These are phyloP conservation scores for Apolygus lucorum DNA, from an alignment of 1,140 invertebrate genomes.

Conservation along the genomic window DNA sequence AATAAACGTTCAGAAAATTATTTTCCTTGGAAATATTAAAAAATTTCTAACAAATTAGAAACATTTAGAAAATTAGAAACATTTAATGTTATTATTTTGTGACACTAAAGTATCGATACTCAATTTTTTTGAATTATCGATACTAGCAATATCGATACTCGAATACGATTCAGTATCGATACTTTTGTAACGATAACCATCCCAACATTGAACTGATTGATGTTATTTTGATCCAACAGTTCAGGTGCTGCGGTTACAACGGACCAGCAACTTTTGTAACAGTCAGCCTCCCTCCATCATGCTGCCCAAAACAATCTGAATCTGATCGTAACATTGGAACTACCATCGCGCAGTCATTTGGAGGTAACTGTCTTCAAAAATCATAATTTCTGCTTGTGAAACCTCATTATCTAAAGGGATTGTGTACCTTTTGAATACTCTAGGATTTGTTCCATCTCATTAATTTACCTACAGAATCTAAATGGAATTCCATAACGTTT, in stretches of 20 bases:
- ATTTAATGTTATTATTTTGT: no score
- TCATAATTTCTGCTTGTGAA: neutral
- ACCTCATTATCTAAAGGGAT: neutral
- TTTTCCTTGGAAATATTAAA: no score
- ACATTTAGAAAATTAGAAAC: neutral
- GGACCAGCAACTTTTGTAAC: neutral
- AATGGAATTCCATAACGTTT: neutral
- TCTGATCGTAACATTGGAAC: no score
- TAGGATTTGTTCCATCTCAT: neutral
- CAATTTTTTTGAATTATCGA: neutral
- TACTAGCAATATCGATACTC: neutral
- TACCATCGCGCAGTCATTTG: no score
- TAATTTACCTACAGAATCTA: neutral
- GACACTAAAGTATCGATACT: neutral
- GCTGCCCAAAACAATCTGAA: neutral
- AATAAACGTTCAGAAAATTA: no score
- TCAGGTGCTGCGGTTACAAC: conserved; percentile 15
- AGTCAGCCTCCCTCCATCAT: neutral
- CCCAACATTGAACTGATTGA: no score
- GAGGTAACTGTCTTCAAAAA: no score
- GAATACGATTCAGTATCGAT: neutral
- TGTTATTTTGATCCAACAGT: neutral
- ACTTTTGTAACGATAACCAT: neutral
- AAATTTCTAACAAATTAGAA: no score
- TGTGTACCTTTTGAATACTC: neutral